Base-by-base conservation (phyloP, 2,888 invertebrate species). In the Drosophila niveifrons region DNA sequence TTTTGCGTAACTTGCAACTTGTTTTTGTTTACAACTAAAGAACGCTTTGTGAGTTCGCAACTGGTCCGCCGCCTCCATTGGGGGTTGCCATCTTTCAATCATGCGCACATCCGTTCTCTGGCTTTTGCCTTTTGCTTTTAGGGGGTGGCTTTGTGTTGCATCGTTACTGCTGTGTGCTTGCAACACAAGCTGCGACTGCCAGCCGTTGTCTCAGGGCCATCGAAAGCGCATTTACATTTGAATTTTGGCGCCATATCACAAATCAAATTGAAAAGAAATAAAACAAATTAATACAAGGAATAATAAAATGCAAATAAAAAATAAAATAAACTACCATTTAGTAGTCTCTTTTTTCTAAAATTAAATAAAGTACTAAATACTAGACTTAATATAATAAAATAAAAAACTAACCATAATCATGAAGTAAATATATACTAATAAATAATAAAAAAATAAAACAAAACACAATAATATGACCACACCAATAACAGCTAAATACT, bases 11-110 rank as follows among this genome's bases (percentile, higher is more conserved):
- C 51, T 53, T 63, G 53, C 28, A 78, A 85, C 85, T 85, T 83
- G 86, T 87, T 87, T 88, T 87, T 87, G 88, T 87, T 87, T 87
- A 87, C 86, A 77, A 77, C 59, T 31, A 66, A 65, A 13, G 47
- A 44, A 23, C 48, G 63, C 23, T 28, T 17, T 57, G n/a, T 46
- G 44, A 55, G 62, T 56, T 68, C 69, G 71, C 64, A 44, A 41
- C 58, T 43, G 44, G n/a, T 56, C 9, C 34, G 23, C 9, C 34
- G 23, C 46, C 31, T 51, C 28, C 47, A 66, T 44, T 64, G 70
- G 68, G 78, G 83, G 76, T 78, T 78, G 83, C 46, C 39, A 64
- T 15, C 50, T 52, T 53, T 9, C 59, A 52, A 10, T 58, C 59
- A 64, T 64, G 64, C 58, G 65, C 65, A 65, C 57, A 8, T 57